Conservation (phyloP, 1,140 invertebrate species). For the Aphelinus certus region DNA sequence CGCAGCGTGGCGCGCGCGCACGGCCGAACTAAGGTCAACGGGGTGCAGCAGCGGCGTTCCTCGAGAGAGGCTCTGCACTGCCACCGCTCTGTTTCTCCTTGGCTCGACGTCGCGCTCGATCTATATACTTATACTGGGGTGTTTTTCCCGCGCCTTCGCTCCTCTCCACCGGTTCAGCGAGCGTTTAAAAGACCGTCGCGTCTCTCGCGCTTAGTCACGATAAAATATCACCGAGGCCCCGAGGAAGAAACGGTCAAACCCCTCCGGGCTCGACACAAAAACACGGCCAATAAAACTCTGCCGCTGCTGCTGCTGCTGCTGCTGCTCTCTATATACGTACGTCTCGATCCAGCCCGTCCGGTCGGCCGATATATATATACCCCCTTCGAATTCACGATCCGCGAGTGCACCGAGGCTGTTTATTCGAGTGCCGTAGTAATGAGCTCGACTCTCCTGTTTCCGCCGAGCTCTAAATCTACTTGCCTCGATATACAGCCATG, state of each 20-base stretch:
- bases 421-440: too few relatives aligned
- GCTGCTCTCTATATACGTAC: neutral
- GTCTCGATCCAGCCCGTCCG: neutral
- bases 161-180: conserved; percentile 23
- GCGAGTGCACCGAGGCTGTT: neutral
- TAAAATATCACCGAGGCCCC: conserved; percentile 55
- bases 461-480: too few relatives aligned
- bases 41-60: neutral
- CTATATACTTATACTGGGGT: conserved; percentile 14
- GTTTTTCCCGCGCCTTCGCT: conserved; percentile 5
- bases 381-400: conserved; percentile 15
- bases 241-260: conserved; percentile 51
- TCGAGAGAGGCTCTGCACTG: neutral
- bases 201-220: conserved; percentile 43
- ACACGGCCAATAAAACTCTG: conserved; percentile 53
- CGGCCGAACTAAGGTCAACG: conserved; percentile 48
- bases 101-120: conserved; percentile 2
- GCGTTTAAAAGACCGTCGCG: conserved; percentile 50
- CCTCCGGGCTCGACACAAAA: conserved; percentile 49
- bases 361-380: neutral
- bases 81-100: conserved; percentile 22
- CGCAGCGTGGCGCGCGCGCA: conserved; percentile 42
- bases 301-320: neutral
- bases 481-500: too few relatives aligned
- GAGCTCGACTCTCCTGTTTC: too few relatives aligned